phyloP scores from a whole-genome alignment of 2,888 invertebrate species.

The Cistogaster globosa region DNA sequence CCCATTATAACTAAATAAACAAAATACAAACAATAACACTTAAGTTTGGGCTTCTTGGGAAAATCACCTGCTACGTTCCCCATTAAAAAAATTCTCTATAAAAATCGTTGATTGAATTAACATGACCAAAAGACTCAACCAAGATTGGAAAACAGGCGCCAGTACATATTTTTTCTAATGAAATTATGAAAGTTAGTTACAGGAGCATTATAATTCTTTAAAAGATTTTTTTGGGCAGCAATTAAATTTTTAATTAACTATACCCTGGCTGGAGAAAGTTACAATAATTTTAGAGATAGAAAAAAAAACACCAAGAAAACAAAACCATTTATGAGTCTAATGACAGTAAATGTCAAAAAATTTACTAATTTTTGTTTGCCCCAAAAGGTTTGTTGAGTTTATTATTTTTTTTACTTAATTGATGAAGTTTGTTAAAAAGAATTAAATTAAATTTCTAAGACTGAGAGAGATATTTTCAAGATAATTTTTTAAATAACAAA shows the following conservation, averaged over 20 bases:
- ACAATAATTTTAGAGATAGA: slow-evolving; percentile 3
- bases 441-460: slow-evolving; percentile 3
- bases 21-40: slow-evolving; percentile 54
- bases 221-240: background rate
- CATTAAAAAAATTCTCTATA: background rate
- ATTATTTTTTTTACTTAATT: slow-evolving; percentile 49
- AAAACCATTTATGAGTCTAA: slow-evolving; percentile 33
- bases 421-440: slow-evolving; percentile 38
- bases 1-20: slow-evolving; percentile 29
- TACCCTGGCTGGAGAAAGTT: slow-evolving; percentile 34
- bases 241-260: slow-evolving; percentile 46
- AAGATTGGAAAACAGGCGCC: slow-evolving; percentile 48
- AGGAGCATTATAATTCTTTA: slow-evolving; percentile 29
- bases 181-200: background rate
- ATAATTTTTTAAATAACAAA: slow-evolving; percentile 13
- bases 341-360: slow-evolving; percentile 68
- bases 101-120: slow-evolving; percentile 61
- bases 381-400: slow-evolving; percentile 19
- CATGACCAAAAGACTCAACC: slow-evolving; percentile 13
- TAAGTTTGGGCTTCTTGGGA: slow-evolving; percentile 37
- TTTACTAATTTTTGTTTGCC: slow-evolving; percentile 32
- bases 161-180: slow-evolving; percentile 43
- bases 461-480: background rate
- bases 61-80: slow-evolving; percentile 60
- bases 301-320: slow-evolving; percentile 9